phyloP scores from a whole-genome alignment of 2,888 invertebrate genomes.

The Polydrusus tereticollis region DNA sequence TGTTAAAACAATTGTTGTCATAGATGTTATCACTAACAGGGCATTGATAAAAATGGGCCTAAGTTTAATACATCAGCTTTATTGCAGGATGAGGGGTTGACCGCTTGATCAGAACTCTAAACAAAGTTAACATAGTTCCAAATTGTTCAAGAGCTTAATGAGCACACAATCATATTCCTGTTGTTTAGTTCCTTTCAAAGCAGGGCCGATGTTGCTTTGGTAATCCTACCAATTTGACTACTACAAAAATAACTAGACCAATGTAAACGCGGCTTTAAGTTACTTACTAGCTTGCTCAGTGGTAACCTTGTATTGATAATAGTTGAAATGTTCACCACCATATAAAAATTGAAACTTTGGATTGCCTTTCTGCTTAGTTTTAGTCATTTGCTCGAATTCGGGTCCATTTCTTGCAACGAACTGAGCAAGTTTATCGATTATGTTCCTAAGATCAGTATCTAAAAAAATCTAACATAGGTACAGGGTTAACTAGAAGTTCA shows the following conservation, averaged over 20 bases:
- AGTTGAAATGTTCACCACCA: conserved; percentile 95
- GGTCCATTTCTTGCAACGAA: conserved; percentile 99
- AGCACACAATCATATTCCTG: no score
- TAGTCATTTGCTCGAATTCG: conserved; percentile 99
- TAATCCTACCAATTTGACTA: background rate
- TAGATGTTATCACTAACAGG: no score
- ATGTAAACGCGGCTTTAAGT: background rate
- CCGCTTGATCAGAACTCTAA: no score
- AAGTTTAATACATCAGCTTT: no score
- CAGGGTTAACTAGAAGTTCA: background rate
- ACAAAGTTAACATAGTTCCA: no score
- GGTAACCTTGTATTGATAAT: conserved; percentile 96
- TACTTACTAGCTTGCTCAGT: conserved; percentile 85
- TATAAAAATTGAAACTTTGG: conserved; percentile 97
- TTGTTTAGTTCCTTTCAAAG: no score
- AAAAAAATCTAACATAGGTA: conserved; percentile 46
- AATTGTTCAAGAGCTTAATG: no score
- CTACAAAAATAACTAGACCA: background rate
- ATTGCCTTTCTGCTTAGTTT: conserved; percentile 97
- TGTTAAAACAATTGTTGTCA: no score
- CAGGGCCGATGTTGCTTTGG: no score
- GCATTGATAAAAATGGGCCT: no score
- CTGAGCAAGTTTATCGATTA: conserved; percentile 98
- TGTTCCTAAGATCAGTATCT: conserved; percentile 96
- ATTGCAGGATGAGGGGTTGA: no score